phyloP scores from a whole-genome alignment of 2,888 invertebrate genomes.

The Portevinia maculata region DNA sequence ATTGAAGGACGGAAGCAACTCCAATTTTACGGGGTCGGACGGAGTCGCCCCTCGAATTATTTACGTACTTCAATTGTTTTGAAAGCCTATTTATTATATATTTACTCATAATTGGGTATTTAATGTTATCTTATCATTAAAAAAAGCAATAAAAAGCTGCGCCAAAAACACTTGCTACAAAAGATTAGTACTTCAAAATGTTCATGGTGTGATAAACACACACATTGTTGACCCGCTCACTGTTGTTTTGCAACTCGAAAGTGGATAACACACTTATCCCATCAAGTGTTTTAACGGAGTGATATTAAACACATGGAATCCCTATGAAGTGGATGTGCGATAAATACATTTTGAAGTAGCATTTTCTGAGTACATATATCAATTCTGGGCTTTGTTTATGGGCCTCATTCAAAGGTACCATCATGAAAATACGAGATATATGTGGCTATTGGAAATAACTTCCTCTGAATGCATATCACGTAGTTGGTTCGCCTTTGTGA shows the following conservation, averaged over 20 bases:
- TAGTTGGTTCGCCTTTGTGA: conserved; percentile 22
- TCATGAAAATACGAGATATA: conserved; percentile 3
- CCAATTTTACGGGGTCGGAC: too few species aligned
- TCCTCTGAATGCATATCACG: conserved; percentile 25
- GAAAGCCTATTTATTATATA: too few species aligned
- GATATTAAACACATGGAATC: not conserved
- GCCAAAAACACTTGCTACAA: too few species aligned
- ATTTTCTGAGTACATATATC: too few species aligned
- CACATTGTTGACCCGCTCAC: conserved; percentile 1
- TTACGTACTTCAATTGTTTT: too few species aligned
- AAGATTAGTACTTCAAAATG: not conserved
- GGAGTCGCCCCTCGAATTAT: too few species aligned
- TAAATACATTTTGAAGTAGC: too few species aligned
- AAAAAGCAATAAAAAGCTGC: not conserved
- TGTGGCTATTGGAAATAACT: conserved; percentile 19
- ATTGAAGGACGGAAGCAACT: too few species aligned
- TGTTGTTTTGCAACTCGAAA: not conserved
- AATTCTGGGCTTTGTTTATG: too few species aligned
- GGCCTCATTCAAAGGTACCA: too few species aligned
- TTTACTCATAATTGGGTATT: too few species aligned
- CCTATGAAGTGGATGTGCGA: not conserved
- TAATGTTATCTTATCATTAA: not conserved
- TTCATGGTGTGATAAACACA: not conserved
- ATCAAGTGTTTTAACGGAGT: not conserved
- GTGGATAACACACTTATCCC: not conserved